These are phyloP conservation scores for Todus mexicanus DNA, from an alignment of 2,797 vertebrate species.

Conservation along the genomic window DNA sequence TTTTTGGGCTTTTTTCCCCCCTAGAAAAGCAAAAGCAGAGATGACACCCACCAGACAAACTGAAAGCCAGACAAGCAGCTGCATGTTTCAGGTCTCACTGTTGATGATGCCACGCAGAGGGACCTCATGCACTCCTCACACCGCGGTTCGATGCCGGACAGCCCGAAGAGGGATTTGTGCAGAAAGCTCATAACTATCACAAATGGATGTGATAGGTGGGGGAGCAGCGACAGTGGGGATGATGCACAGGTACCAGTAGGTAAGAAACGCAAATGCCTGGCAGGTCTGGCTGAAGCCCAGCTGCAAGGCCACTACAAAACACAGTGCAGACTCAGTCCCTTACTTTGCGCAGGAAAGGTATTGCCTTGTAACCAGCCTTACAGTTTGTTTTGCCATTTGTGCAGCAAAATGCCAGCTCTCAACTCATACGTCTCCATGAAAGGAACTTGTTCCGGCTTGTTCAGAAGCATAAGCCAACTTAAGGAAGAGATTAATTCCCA, in stretches of 20 bases:
- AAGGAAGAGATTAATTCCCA: neutral
- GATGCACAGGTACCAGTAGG: neutral
- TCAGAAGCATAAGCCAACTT: neutral
- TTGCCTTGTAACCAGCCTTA: neutral
- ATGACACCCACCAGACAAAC: neutral
- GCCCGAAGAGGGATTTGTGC: neutral
- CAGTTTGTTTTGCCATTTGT: neutral
- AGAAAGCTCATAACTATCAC: neutral
- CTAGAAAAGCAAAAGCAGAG: neutral
- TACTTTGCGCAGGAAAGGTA: neutral
- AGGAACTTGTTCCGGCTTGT: neutral
- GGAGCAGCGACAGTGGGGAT: neutral
- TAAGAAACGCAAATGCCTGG: neutral
- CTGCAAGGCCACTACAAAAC: neutral
- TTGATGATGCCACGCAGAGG: neutral
- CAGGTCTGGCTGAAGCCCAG: neutral
- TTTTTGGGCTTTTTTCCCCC: neutral
- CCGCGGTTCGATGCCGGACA: fast-evolving
- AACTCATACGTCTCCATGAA: neutral
- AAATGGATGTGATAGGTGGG: neutral
- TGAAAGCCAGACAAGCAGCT: neutral
- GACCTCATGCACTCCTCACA: neutral
- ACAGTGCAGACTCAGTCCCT: neutral
- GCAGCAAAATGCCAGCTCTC: neutral
- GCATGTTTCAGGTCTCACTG: fast-evolving